Base-by-base conservation (phyloP, 2,797 vertebrate genomes). In the Argya squamiceps region DNA sequence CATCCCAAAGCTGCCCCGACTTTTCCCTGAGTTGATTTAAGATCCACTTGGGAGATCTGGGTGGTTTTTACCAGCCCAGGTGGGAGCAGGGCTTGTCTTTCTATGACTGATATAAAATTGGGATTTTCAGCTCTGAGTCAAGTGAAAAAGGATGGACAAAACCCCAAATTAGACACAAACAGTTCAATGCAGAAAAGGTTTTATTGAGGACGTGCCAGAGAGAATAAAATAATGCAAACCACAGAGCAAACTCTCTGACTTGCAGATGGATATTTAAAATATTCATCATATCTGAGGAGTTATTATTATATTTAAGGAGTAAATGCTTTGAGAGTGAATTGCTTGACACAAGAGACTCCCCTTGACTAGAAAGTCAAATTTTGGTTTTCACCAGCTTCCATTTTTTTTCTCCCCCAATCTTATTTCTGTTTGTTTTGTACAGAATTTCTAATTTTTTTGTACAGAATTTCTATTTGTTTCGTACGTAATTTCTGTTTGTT, bases 341-440 rank as follows among this genome's bases (percentile, higher is more conserved):
- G 8, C 23, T 76, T 68, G 32, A 24, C 15, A 0, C 5, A 18
- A 36, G 10, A 29, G 34, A 20, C 9, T 44, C 15, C 37, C 37
- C 37, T 37, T 37, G 37, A 12, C 37, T 15, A 41, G 44, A 46
- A 46, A 46, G 44, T 22, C 44, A 46, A 46, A 6, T 46, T 46
- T 21, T 46, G 44, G 5, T 46, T 46, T 46, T 46, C 44, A 46
- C 44, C 21, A 22, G 44, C 6, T 75, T 15, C 29, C 10, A 1
- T 34, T 22, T 37, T 34, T 12, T 44, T 43, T 17, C 43, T 9
- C 32, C 53, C 20, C 9, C 29, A 4, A 52, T 20, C 18, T 30
- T 49, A 32, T 16, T 11, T 19, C 21, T 49, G 5, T 27, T 30
- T 9, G 3, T 23, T 82, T 34, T 0, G 0, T 24, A 8, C 2